Percentiles rank a stretch among this genome's conserved stretches.
phyloP scores from a whole-genome alignment of 1,140 invertebrate species.

The Drosophila ercepeae region DNA sequence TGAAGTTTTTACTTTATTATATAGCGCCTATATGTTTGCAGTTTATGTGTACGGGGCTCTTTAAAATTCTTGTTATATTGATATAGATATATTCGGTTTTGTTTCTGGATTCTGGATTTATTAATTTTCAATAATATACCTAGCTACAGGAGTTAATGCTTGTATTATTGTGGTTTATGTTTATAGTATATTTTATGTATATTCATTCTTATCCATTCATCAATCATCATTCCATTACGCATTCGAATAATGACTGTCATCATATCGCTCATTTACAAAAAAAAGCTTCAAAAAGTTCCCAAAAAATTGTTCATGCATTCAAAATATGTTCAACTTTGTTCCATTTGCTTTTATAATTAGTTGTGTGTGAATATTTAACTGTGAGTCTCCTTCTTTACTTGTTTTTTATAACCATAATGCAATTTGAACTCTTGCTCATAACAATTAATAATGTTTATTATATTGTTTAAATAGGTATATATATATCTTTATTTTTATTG shows the following conservation, averaged over 20 bases:
- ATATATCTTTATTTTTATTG: slow-evolving; percentile 30
- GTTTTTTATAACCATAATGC: slow-evolving; percentile 63
- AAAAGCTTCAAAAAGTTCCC: slow-evolving; percentile 77
- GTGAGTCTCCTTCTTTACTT: slow-evolving; percentile 14
- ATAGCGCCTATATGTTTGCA: slow-evolving; percentile 38
- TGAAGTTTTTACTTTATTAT: slow-evolving; percentile 42
- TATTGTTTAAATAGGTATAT: slow-evolving; percentile 74
- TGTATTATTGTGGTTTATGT: slow-evolving; percentile 13
- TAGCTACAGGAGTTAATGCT: slow-evolving; percentile 55
- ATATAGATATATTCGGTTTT: slow-evolving; percentile 36
- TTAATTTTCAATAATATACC: slow-evolving; percentile 74
- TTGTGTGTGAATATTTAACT: slow-evolving; percentile 17
- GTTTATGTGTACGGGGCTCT: slow-evolving; percentile 29
- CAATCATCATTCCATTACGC: background rate
- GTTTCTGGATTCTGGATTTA: slow-evolving; percentile 25
- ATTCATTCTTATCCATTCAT: background rate
- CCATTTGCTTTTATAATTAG: slow-evolving; percentile 67
- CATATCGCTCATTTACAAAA: slow-evolving; percentile 25
- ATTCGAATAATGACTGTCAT: background rate
- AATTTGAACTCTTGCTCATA: slow-evolving; percentile 81
- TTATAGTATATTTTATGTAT: slow-evolving; percentile 19
- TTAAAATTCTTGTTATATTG: slow-evolving; percentile 70
- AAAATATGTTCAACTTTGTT: slow-evolving; percentile 81
- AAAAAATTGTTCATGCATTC: slow-evolving; percentile 64
- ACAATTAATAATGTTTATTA: slow-evolving; percentile 70